Evolutionary conservation across 2,797 vertebrate genomes (phyloP).

Genomic region (Trachurus trachurus): DNA sequence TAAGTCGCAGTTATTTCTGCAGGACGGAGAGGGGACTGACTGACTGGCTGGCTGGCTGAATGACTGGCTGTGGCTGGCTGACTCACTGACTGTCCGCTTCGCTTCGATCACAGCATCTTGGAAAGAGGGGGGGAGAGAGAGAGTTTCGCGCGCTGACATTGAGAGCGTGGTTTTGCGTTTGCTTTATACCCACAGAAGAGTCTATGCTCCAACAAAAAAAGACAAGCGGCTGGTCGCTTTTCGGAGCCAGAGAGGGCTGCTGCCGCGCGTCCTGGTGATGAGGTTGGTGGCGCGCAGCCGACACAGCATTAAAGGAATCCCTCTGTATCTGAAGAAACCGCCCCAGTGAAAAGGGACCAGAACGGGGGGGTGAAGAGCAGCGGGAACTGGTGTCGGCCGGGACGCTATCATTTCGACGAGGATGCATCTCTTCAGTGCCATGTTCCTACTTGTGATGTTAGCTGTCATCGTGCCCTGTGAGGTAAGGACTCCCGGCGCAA

Average conservation of each 20-base stretch:
- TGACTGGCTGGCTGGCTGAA: no score
- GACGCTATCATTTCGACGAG: constrained; percentile 83
- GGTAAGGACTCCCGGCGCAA: constrained; percentile 75
- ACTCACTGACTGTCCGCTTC: constrained; percentile 13
- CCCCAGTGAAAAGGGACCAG: constrained; percentile 69
- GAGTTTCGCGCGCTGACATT: constrained; percentile 24
- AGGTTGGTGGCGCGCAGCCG: constrained; percentile 82
- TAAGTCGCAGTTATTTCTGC: constrained; percentile 65
- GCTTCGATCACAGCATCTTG: constrained; percentile 30
- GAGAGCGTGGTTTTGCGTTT: constrained; percentile 12
- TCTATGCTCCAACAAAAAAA: constrained; percentile 50
- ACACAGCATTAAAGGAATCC: constrained; percentile 79
- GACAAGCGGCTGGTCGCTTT: constrained; percentile 60
- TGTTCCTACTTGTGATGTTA: constrained; percentile 90
- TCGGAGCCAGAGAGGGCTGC: constrained; percentile 70
- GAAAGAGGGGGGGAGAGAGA: neutral
- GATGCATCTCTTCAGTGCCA: constrained; percentile 90
- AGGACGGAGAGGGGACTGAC: constrained; percentile 45
- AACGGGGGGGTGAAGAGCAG: constrained; percentile 46
- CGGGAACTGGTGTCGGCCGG: constrained; percentile 61
- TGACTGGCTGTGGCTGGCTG: no score
- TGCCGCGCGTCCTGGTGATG: constrained; percentile 85
- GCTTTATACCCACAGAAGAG: constrained; percentile 21
- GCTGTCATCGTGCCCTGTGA: constrained; percentile 77
- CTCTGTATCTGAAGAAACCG: constrained; percentile 79